phyloP scores from a whole-genome alignment of 2,888 invertebrate species.

The Dasypogon diadema region DNA sequence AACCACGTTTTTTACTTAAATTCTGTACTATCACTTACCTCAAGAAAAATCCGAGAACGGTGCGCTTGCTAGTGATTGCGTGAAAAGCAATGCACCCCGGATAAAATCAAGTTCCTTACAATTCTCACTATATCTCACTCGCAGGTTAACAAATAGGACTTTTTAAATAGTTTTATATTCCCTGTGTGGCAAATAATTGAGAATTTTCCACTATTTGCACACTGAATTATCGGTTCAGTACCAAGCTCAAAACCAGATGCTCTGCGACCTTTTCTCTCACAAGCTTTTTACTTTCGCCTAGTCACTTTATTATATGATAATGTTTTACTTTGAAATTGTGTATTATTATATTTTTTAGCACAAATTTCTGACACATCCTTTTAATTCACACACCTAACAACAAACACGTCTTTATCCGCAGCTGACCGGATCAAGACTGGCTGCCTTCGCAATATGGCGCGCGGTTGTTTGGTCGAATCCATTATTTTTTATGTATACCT shows the following conservation, averaged over 20 bases:
- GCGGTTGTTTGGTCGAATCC: slow-evolving; percentile 62
- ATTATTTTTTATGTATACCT: slow-evolving; percentile 55
- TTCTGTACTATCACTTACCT: slow-evolving; percentile 38
- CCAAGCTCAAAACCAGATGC: slow-evolving; percentile 17
- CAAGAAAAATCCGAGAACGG: slow-evolving; percentile 17
- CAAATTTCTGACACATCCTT: slow-evolving; percentile 57
- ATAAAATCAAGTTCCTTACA: slow-evolving; percentile 9
- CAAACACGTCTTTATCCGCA: slow-evolving; percentile 70
- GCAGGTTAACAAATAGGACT: slow-evolving; percentile 5
- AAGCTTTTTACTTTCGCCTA: neutral
- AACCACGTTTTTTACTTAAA: slow-evolving; percentile 26
- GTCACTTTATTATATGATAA: slow-evolving; percentile 29
- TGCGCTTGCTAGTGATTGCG: slow-evolving; percentile 32
- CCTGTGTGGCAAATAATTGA: neutral
- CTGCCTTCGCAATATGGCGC: slow-evolving; percentile 64
- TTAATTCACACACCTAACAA: slow-evolving; percentile 55
- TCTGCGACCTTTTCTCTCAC: neutral
- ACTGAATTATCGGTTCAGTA: neutral
- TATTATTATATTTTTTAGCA: slow-evolving; percentile 51
- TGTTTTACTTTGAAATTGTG: slow-evolving; percentile 48
- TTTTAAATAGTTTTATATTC: neutral
- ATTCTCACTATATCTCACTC: slow-evolving; percentile 12
- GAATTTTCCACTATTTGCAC: slow-evolving; percentile 9
- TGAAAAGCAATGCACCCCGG: slow-evolving; percentile 39
- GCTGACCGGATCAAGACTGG: slow-evolving; percentile 74